phyloP scores from a whole-genome alignment of 2,113 vertebrate genomes.

The Laticauda laticaudata region DNA sequence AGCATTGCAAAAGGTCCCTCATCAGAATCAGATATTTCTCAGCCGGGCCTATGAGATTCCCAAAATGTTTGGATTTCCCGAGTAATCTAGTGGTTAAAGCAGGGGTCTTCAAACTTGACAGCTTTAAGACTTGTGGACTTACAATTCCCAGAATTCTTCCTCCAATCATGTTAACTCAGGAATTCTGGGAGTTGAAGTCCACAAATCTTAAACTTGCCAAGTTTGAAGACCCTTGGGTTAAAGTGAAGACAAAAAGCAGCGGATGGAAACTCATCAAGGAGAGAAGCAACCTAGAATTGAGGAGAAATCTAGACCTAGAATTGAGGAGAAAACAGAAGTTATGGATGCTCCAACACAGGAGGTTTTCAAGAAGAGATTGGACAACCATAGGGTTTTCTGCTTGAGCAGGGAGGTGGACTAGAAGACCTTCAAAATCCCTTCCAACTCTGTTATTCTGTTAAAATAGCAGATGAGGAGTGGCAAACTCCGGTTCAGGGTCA shows the following conservation, averaged over 20 bases:
- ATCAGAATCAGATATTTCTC: background rate
- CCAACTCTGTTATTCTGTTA: background rate
- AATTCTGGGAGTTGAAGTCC: too few species aligned
- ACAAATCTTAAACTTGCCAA: too few species aligned
- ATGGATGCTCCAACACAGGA: background rate
- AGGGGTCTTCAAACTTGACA: too few species aligned
- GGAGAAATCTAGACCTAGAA: background rate
- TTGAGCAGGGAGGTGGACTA: background rate
- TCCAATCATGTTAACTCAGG: too few species aligned
- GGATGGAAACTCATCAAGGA: background rate
- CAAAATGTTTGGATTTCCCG: background rate
- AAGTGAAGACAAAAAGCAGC: too few species aligned
- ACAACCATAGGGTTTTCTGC: background rate
- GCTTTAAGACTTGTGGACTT: too few species aligned
- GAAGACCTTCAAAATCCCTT: background rate
- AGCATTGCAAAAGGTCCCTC: background rate
- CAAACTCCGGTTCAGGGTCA: background rate
- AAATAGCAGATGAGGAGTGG: background rate
- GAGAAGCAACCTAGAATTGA: background rate
- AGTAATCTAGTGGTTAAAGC: background rate
- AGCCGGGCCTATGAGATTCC: background rate
- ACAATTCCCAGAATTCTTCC: too few species aligned
- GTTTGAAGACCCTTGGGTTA: too few species aligned
- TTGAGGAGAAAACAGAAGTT: background rate
- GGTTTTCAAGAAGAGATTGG: background rate